phyloP scores from a whole-genome alignment of 2,797 vertebrate species.

The Pangasius sanitwongsei region DNA sequence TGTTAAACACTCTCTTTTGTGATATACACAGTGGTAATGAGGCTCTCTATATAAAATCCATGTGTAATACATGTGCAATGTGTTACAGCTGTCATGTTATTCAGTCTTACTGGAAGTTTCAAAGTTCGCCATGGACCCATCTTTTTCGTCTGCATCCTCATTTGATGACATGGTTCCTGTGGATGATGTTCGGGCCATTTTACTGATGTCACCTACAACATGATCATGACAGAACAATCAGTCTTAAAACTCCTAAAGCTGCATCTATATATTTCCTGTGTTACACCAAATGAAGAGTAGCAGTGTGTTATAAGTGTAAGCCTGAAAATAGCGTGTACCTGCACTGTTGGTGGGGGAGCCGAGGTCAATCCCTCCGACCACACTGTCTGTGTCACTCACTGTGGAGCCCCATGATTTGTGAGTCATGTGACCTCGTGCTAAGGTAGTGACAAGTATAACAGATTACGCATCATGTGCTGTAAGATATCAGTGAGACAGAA shows the following conservation, averaged over 20 bases:
- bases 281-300: neutral
- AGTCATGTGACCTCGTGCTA: constrained; percentile 84
- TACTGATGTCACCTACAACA: constrained; percentile 80
- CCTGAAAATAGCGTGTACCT: constrained; percentile 64
- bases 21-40: neutral
- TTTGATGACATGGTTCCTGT: constrained; percentile 85
- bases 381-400: constrained; percentile 76
- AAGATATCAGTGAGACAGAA: neutral
- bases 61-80: too few species aligned
- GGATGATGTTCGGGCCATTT: constrained; percentile 79
- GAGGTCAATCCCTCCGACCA: constrained; percentile 70
- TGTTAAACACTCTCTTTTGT: neutral
- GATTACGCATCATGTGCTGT: neutral
- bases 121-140: constrained; percentile 74
- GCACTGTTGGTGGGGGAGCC: constrained; percentile 75
- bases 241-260: neutral
- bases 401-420: constrained; percentile 92
- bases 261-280: neutral
- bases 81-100: neutral
- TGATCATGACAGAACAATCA: constrained; percentile 9
- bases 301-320: neutral
- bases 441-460: neutral
- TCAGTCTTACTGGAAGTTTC: constrained; percentile 77
- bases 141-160: constrained; percentile 84
- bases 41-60: neutral